Percentiles rank a stretch among this genome's conserved stretches.
Conservation (phyloP, 2,797 vertebrate species). For the Gobio occitaniae region DNA sequence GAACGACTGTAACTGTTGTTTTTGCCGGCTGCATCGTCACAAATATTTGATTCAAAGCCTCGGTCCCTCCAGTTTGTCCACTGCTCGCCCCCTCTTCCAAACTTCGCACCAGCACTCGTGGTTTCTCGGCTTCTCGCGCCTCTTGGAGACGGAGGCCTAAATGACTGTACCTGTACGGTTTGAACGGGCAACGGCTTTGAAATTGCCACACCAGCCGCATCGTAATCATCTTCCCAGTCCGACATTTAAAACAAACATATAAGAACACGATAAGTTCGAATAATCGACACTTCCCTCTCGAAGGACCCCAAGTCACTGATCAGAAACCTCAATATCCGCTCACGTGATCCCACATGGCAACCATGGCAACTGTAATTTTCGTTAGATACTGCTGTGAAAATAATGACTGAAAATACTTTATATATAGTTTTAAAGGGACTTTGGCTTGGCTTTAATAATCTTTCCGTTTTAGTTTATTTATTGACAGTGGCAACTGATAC, state of each 20-base stretch:
- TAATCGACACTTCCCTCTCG: background rate
- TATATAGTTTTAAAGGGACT: too few species aligned
- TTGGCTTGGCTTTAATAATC: background rate
- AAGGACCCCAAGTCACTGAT: background rate
- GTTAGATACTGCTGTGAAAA: background rate
- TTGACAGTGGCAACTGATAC: background rate
- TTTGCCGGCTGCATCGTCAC: background rate
- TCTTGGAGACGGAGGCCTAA: accelerated
- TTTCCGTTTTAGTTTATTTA: background rate
- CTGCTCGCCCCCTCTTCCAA: background rate
- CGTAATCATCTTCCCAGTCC: slow-evolving; percentile 79
- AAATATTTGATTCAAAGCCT: background rate
- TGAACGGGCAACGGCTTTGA: background rate
- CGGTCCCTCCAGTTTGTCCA: slow-evolving; percentile 32
- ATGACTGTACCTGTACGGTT: background rate
- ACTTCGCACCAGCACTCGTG: slow-evolving; percentile 46
- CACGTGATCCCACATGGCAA: slow-evolving; percentile 19
- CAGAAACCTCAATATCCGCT: slow-evolving; percentile 42
- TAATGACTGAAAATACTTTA: background rate
- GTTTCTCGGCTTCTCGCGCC: slow-evolving; percentile 1
- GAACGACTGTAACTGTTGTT: background rate
- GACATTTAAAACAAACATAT: slow-evolving; percentile 68
- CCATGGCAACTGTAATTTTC: background rate
- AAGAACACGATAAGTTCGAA: background rate
- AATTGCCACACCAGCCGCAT: slow-evolving; percentile 49